Base-by-base conservation (phyloP, 1,140 invertebrate species). In the Tenebrio molitor region DNA sequence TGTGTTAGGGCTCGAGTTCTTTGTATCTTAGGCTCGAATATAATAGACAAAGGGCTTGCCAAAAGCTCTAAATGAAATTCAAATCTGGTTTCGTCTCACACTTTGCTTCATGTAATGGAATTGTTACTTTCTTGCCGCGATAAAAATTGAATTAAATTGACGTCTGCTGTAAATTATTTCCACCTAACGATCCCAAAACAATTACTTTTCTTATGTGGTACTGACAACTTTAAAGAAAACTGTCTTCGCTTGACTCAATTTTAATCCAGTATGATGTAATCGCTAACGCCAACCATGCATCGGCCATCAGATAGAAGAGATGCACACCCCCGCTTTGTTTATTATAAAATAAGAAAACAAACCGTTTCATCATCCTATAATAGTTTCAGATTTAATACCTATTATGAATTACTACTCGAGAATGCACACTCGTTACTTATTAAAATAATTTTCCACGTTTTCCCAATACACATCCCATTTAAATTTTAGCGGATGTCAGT, bases 1-100 rank as follows among this genome's bases (percentile, higher is more conserved):
- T 66, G 64, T 66, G 64, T 66, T 66, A 66, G 42, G 42, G 36
- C 19, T 44, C 42, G 64, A 66, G 36, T 66, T 66, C 64, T 66
- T 66, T 66, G 64, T 66, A 44, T 66, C 64, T 39, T 42, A 34
- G 34, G 19, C 34, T 65, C 39, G 63, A 65, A 41, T 66, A 66
- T 66, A 42, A 42, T 66, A 58, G 50, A 58, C 50, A 58, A 58
- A 58, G 50, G 23, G 19, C 50, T 25, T 58, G 50, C 50, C 50
- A 29, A 58, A 58, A 58, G 50, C 50, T 29, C 50, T 58, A 58
- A 58, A 58, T 58, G 50, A 58, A 58, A 58, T 58, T 58, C 50
- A 58, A 58, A 58, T 58, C 50, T 58, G 50, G 50, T 58, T 58
- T 58, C 50, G 29, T 58, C 50, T 58, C 50, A 58, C 50, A 58